These are phyloP conservation scores for Anguilla japonica DNA, from an alignment of 2,113 vertebrate genomes.

Conservation along the genomic window DNA sequence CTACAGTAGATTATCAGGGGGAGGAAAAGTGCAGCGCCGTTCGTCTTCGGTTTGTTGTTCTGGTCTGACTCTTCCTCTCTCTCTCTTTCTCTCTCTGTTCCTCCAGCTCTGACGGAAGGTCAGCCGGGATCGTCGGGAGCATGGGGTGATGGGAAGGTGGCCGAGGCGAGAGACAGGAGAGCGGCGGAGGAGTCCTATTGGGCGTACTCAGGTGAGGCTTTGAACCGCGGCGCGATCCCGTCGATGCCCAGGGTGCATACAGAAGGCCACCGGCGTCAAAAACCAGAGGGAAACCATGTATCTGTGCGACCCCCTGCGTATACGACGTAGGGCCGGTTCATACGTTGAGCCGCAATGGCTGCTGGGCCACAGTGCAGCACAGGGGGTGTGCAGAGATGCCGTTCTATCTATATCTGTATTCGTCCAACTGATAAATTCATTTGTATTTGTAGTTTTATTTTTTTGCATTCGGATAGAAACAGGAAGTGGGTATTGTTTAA, in stretches of 20 bases:
- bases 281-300: too few species aligned
- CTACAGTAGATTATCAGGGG: constrained; percentile 5
- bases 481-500: too few species aligned
- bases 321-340: too few species aligned
- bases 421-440: too few species aligned
- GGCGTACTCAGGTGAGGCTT: constrained; percentile 91
- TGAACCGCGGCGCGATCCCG: constrained; percentile 12
- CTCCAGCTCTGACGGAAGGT: constrained; percentile 78
- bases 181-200: constrained; percentile 88
- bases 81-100: constrained; percentile 39
- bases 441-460: too few species aligned
- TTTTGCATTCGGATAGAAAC: too few species aligned
- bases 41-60: not conserved
- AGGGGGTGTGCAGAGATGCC: too few species aligned
- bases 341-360: too few species aligned
- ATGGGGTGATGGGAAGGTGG: constrained; percentile 71
- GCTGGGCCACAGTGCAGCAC: too few species aligned
- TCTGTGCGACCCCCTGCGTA: not conserved
- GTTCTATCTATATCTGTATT: too few species aligned
- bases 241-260: too few species aligned
- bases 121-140: constrained; percentile 73
- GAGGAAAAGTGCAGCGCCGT: not conserved
- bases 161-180: constrained; percentile 82
- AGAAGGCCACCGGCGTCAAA: not conserved
- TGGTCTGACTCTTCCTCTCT: constrained; percentile 6